These are phyloP conservation scores for Luperina testacea DNA, from an alignment of 2,888 invertebrate genomes.

Conservation along the genomic window DNA sequence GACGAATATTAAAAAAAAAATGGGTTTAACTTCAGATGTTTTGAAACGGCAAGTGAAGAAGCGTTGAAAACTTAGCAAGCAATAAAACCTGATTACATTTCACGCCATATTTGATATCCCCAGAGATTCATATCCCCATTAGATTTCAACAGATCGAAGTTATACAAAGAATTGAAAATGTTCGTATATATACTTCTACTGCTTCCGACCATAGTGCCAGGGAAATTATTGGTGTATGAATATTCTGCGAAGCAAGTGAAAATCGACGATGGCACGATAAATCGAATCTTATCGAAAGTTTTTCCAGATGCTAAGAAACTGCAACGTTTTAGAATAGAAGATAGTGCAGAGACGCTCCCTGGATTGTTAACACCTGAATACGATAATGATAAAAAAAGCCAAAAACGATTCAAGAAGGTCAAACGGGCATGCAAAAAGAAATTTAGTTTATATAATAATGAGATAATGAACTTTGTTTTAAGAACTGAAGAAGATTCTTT, in stretches of 20 bases:
- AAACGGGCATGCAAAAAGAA: not conserved
- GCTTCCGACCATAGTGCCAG: constrained; percentile 3
- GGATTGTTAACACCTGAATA: not conserved
- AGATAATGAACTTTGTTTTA: no score
- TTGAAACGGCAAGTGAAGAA: constrained; percentile 1
- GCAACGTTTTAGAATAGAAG: no score
- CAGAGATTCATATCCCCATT: not conserved
- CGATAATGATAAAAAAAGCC: constrained; percentile 13
- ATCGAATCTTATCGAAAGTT: not conserved
- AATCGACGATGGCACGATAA: constrained; percentile 21
- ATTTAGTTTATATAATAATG: not conserved
- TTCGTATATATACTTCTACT: constrained; percentile 32
- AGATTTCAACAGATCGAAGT: constrained; percentile 8
- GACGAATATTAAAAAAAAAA: no score
- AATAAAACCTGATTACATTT: constrained; percentile 46
- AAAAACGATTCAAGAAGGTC: constrained; percentile 33
- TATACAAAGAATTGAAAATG: constrained; percentile 33
- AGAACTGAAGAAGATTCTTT: not conserved
- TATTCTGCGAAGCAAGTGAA: constrained; percentile 24
- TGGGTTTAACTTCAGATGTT: not conserved
- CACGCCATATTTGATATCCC: constrained; percentile 18
- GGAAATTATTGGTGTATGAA: constrained; percentile 12
- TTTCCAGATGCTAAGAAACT: not conserved
- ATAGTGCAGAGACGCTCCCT: fast-evolving
- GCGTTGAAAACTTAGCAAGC: constrained; percentile 19